A percentile compares a stretch with the other conserved stretches of the same genome.
These are phyloP conservation scores for Pinna nobilis DNA, from an alignment of 1,140 invertebrate genomes.

Conservation along the genomic window DNA sequence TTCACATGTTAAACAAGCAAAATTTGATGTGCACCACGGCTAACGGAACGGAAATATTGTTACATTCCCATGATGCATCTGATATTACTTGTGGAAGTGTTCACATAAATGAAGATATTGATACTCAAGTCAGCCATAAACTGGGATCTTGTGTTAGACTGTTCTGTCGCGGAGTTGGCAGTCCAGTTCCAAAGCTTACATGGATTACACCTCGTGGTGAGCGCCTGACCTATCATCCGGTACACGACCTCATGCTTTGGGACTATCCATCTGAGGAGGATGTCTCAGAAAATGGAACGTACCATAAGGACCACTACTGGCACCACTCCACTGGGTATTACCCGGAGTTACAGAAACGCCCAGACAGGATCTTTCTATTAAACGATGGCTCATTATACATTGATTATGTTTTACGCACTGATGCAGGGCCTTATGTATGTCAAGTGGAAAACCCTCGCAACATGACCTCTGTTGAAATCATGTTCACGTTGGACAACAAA, in stretches of 20 bases:
- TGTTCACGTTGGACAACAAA: conserved; percentile 52
- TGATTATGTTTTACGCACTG: conserved; percentile 80
- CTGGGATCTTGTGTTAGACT: conserved; percentile 80
- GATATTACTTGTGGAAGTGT: too few species aligned
- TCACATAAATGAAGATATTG: not conserved
- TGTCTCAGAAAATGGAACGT: conserved; percentile 24
- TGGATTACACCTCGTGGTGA: conserved; percentile 87
- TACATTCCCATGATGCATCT: too few species aligned
- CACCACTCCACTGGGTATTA: conserved; percentile 48
- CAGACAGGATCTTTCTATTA: conserved; percentile 73
- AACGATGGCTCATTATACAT: conserved; percentile 84
- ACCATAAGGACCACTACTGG: conserved; percentile 55
- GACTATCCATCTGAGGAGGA: conserved; percentile 32
- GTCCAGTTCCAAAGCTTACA: conserved; percentile 86
- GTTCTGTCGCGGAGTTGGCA: conserved; percentile 85
- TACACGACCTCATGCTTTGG: conserved; percentile 53
- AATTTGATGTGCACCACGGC: not conserved
- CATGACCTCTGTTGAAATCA: conserved; percentile 77
- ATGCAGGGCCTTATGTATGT: conserved; percentile 92
- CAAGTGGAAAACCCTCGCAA: conserved; percentile 84
- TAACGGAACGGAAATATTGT: conserved; percentile 4
- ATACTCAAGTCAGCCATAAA: not conserved
- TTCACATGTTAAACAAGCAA: not conserved
- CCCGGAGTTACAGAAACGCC: conserved; percentile 33
- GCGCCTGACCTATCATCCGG: conserved; percentile 80